These are phyloP conservation scores for Orthochromis indermauri DNA, from an alignment of 2,113 vertebrate genomes.

Conservation along the genomic window DNA sequence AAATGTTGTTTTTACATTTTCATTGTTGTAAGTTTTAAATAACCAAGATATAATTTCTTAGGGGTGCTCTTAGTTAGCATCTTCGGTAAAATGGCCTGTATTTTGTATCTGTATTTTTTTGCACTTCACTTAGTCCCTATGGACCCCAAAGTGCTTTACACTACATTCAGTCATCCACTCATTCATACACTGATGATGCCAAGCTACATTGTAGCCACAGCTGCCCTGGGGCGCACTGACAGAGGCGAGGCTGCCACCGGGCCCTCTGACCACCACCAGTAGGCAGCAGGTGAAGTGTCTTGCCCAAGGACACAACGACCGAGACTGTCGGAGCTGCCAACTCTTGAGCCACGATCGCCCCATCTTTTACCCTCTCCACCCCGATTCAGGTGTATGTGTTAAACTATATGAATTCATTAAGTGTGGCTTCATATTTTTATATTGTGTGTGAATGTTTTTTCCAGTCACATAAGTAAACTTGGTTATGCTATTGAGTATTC, in stretches of 20 bases:
- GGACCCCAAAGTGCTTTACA: not conserved
- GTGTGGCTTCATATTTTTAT: not conserved
- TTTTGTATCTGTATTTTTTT: not conserved
- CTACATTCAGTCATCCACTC: not conserved
- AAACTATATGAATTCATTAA: not conserved
- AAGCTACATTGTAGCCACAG: not conserved
- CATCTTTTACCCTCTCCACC: not conserved
- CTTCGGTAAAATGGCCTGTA: not conserved
- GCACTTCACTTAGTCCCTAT: not conserved
- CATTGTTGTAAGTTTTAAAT: not conserved
- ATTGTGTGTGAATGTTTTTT: not conserved
- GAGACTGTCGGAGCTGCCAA: not conserved
- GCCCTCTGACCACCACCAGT: not conserved
- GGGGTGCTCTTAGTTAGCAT: not conserved
- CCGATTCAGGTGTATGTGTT: not conserved
- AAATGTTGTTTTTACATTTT: not conserved
- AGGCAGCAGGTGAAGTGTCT: not conserved
- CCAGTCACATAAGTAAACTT: not conserved
- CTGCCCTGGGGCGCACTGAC: rapidly evolving
- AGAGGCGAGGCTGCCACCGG: not conserved
- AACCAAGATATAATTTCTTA: not conserved
- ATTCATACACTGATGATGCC: not conserved
- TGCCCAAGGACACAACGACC: not conserved
- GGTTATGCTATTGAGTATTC: not conserved
- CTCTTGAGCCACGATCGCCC: not conserved